Percentiles rank a stretch among this genome's conserved stretches.
Conservation (phyloP, 2,113 vertebrate species). For the Platichthys flesus region DNA sequence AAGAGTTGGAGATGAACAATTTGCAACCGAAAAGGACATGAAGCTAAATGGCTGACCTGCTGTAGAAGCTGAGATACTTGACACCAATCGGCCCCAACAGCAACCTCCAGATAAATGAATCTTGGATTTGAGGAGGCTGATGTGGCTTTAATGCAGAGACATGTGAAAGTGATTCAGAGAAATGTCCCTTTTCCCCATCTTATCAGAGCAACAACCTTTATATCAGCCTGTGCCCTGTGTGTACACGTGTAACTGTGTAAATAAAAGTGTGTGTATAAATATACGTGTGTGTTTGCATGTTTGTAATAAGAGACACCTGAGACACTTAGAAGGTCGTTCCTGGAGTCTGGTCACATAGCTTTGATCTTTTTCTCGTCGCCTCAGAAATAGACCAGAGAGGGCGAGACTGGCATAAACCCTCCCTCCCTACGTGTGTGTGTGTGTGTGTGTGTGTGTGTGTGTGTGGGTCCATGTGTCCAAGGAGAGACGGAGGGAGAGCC, state of each 20-base stretch:
- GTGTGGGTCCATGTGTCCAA: not conserved
- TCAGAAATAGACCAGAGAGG: slow-evolving; percentile 79
- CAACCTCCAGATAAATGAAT: slow-evolving; percentile 54
- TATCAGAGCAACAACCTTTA: slow-evolving; percentile 2
- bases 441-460: slow-evolving; percentile 21
- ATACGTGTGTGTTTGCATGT: slow-evolving; percentile 39
- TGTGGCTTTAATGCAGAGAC: slow-evolving; percentile 22
- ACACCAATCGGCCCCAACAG: slow-evolving; percentile 51
- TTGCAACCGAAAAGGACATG: slow-evolving; percentile 37
- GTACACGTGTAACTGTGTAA: slow-evolving; percentile 27
- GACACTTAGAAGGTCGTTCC: slow-evolving; percentile 75
- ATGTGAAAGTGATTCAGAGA: not conserved
- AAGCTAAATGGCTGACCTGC: slow-evolving; percentile 52
- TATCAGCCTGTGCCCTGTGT: slow-evolving; percentile 9
- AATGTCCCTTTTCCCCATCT: not conserved
- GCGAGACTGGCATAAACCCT: slow-evolving; percentile 50
- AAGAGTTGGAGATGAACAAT: slow-evolving; percentile 6
- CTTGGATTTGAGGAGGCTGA: not conserved
- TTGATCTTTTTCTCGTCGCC: slow-evolving; percentile 79
- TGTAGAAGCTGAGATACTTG: slow-evolving; percentile 50
- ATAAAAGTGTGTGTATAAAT: slow-evolving; percentile 6
- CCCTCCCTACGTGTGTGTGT: slow-evolving; percentile 10
- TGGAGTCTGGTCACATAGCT: slow-evolving; percentile 71
- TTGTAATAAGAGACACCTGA: slow-evolving; percentile 75
- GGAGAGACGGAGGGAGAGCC: slow-evolving; percentile 12